Percentiles rank a stretch among this genome's conserved stretches.
Conservation (phyloP, 2,113 vertebrate species). For the Cettia cetti region DNA sequence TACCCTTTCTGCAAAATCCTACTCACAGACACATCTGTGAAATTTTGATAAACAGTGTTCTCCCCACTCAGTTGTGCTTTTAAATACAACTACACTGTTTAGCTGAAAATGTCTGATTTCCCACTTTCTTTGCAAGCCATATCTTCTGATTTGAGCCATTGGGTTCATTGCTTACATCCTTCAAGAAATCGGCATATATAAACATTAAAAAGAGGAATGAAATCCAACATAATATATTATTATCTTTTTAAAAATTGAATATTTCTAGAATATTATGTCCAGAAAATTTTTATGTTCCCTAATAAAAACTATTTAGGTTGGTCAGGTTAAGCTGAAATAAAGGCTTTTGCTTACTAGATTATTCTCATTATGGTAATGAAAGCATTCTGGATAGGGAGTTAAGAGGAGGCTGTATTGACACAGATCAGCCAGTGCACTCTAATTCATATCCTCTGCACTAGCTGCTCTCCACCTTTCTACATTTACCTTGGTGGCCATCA, state of each 20-base stretch:
- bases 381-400: neutral
- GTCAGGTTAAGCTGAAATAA: neutral
- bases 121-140: neutral
- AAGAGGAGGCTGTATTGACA: neutral
- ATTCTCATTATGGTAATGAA: neutral
- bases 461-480: neutral
- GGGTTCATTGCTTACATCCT: neutral
- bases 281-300: neutral
- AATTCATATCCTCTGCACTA: neutral
- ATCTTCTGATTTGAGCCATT: neutral
- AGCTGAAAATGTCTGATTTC: neutral
- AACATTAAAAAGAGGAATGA: neutral
- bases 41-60: neutral
- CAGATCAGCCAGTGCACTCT: neutral
- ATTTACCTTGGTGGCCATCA: neutral
- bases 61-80: neutral
- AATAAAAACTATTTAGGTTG: neutral
- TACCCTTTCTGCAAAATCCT: neutral
- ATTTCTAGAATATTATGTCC: neutral
- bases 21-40: neutral
- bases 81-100: neutral
- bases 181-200: neutral
- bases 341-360: neutral
- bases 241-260: neutral
- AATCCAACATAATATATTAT: neutral